Percentiles rank a stretch among this genome's conserved stretches.
These are phyloP conservation scores for Psittacula cyanocephala DNA, from an alignment of 2,113 vertebrate genomes.

Conservation along the genomic window DNA sequence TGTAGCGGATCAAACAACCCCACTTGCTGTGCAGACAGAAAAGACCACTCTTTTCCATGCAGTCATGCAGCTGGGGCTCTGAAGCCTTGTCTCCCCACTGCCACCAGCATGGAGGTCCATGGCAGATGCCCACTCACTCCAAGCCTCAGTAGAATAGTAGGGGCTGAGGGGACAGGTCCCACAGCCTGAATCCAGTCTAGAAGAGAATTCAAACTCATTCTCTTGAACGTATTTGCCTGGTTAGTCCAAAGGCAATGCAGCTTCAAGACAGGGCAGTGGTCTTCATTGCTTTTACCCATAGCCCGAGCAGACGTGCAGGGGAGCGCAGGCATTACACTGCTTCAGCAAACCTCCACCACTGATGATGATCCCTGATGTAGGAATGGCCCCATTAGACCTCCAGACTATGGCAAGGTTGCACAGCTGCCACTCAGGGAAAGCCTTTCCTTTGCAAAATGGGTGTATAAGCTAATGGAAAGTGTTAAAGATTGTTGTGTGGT, in stretches of 20 bases:
- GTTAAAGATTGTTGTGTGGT: not conserved
- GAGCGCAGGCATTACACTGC: rapidly evolving
- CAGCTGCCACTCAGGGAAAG: not conserved
- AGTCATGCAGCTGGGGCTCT: not conserved
- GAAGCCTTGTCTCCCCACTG: not conserved
- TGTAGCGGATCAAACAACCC: not conserved
- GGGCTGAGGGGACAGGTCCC: rapidly evolving
- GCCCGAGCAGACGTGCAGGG: rapidly evolving
- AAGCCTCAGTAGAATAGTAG: rapidly evolving
- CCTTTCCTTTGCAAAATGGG: not conserved
- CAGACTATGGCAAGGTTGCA: not conserved
- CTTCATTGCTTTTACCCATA: not conserved
- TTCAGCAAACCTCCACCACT: not conserved
- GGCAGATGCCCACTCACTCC: not conserved
- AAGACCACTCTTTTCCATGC: not conserved
- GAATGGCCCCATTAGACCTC: not conserved
- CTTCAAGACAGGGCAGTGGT: not conserved
- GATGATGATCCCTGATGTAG: not conserved
- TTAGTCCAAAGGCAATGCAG: not conserved
- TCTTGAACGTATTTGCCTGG: not conserved
- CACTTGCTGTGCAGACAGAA: not conserved
- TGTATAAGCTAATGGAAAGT: not conserved
- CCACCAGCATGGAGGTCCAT: rapidly evolving
- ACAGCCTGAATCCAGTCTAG: not conserved
- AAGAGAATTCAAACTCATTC: not conserved